Percentiles rank a stretch among this genome's conserved stretches.
phyloP scores from a whole-genome alignment of 1,140 invertebrate species.

The Dendrolimus punctatus region DNA sequence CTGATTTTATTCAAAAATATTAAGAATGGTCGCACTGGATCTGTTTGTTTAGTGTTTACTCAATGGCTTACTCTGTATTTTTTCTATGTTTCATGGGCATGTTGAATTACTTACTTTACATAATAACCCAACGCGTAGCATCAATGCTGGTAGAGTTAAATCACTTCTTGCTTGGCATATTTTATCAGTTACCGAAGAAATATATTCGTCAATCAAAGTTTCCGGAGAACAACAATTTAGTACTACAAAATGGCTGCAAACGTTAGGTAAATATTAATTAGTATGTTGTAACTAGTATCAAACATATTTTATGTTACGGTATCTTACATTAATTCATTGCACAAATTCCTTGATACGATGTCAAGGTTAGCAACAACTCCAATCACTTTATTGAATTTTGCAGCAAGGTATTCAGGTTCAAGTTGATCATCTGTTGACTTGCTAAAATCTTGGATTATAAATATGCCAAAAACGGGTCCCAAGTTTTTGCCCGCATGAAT shows the following conservation, averaged over 20 bases:
- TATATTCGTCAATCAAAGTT: conserved; percentile 14
- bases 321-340: conserved; percentile 16
- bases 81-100: no score
- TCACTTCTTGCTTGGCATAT: conserved; percentile 17
- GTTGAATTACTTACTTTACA: conserved; percentile 11
- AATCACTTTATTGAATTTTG: conserved; percentile 13
- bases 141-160: conserved; percentile 14
- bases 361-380: conserved; percentile 18
- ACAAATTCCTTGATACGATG: conserved; percentile 15
- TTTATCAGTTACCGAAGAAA: conserved; percentile 10
- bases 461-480: conserved; percentile 21
- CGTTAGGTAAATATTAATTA: background rate
- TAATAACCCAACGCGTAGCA: conserved; percentile 4
- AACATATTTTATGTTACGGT: no score
- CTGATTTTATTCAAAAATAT: no score
- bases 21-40: no score
- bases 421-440: conserved; percentile 4
- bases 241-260: conserved; percentile 17
- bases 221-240: conserved; percentile 6
- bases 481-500: conserved; percentile 18
- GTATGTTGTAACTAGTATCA: no score
- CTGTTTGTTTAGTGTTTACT: no score
- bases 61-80: no score
- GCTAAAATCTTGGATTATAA: conserved; percentile 14
- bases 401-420: conserved; percentile 4